Conservation (phyloP, 2,888 invertebrate genomes). For the Lepetodrilus schrolli region DNA sequence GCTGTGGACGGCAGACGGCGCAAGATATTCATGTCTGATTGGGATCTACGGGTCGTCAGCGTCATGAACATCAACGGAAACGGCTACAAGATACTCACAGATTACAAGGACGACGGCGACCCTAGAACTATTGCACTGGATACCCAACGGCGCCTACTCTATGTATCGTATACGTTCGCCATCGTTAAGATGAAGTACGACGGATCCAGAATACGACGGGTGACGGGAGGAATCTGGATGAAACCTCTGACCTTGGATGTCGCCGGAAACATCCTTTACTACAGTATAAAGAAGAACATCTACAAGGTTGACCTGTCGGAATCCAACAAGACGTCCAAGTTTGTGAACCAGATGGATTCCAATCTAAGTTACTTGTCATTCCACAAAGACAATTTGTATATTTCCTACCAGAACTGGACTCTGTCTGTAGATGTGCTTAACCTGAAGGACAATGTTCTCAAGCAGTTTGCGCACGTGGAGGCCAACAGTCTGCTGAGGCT, state of each 20-base stretch:
- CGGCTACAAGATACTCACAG: not conserved
- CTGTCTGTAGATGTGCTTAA: not conserved
- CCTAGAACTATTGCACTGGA: not conserved
- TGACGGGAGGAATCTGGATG: conserved; percentile 5
- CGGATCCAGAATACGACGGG: not conserved
- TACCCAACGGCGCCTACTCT: not conserved
- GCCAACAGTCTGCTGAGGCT: not conserved
- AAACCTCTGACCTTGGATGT: not conserved
- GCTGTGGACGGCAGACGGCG: conserved; percentile 1
- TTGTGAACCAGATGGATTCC: not conserved
- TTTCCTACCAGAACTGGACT: not conserved
- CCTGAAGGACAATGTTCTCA: not conserved
- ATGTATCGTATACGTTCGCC: conserved; percentile 2
- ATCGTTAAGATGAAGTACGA: conserved; percentile 21
- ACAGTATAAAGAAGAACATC: not conserved
- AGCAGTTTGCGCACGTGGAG: not conserved
- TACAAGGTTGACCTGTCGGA: not conserved
- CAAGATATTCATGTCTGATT: not conserved
- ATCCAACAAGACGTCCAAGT: not conserved
- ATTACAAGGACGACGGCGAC: not conserved
- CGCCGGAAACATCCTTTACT: not conserved
- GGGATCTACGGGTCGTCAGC: not conserved
- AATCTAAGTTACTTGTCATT: not conserved
- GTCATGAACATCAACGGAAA: not conserved
- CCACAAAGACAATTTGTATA: not conserved